These are phyloP conservation scores for Xenus cinereus DNA, from an alignment of 2,113 vertebrate genomes.

Conservation along the genomic window DNA sequence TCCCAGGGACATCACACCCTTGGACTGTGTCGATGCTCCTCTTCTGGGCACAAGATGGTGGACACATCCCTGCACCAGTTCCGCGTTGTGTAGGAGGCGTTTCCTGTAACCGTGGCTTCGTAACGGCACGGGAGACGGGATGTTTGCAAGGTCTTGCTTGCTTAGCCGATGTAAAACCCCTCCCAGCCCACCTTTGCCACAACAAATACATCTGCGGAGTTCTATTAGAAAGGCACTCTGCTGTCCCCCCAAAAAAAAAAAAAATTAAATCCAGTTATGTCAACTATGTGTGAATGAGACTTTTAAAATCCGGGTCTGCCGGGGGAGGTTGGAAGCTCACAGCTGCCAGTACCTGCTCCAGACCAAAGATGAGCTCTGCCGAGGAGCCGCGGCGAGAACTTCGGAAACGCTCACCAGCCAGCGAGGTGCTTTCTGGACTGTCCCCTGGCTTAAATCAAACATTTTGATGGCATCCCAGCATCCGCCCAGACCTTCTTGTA, in stretches of 20 bases:
- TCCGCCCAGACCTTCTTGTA: neutral
- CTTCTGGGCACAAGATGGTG: accelerated
- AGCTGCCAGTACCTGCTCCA: neutral
- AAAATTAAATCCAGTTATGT: neutral
- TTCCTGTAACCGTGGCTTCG: accelerated
- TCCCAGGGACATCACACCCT: accelerated
- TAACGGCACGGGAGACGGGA: neutral
- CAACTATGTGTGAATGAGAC: neutral
- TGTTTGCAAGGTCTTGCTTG: neutral
- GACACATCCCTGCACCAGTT: neutral
- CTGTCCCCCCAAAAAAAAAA: neutral
- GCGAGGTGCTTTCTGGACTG: neutral
- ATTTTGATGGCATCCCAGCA: neutral
- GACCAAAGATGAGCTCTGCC: neutral
- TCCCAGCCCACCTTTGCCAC: neutral
- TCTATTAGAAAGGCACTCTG: neutral
- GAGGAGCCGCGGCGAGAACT: neutral
- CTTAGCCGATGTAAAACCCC: neutral
- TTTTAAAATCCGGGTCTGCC: neutral
- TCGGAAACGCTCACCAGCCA: neutral
- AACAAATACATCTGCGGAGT: neutral
- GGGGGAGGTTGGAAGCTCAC: neutral
- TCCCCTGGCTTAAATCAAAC: neutral
- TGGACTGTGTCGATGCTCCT: neutral
- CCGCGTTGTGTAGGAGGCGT: neutral